phyloP scores from a whole-genome alignment of 2,797 vertebrate genomes.

The Carcharodon carcharias region DNA sequence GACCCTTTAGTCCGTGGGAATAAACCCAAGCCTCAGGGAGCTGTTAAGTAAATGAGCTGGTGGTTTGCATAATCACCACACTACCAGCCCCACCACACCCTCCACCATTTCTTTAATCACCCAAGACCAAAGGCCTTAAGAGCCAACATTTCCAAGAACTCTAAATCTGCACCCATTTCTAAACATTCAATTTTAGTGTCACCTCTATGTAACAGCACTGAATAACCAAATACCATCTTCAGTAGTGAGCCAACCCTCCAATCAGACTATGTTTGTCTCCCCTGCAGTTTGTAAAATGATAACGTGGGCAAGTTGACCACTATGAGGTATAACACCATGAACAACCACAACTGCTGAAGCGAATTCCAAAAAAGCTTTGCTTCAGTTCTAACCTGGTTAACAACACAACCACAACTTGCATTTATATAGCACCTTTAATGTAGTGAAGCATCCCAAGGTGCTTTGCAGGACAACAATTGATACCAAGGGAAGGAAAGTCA shows the following conservation, averaged over 20 bases:
- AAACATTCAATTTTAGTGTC: background rate
- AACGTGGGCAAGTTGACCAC: background rate
- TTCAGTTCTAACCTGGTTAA: too few relatives aligned
- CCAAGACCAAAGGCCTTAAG: background rate
- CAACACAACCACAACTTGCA: too few relatives aligned
- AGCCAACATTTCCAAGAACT: background rate
- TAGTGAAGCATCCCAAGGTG: too few relatives aligned
- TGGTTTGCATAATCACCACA: background rate
- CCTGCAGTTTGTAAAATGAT: background rate
- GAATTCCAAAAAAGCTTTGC: background rate
- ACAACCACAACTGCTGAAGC: background rate
- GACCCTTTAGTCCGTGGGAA: background rate
- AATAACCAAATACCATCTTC: background rate
- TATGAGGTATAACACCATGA: background rate
- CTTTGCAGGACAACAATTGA: too few relatives aligned
- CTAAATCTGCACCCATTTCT: background rate
- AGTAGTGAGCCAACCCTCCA: background rate
- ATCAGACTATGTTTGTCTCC: background rate
- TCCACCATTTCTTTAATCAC: background rate
- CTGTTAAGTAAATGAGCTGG: background rate
- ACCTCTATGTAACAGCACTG: background rate
- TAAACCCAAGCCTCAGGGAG: background rate
- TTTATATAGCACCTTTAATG: too few relatives aligned
- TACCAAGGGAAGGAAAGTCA: too few relatives aligned
- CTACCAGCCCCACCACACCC: too few relatives aligned